Base-by-base conservation (phyloP, 2,797 vertebrate genomes). In the Lutjanus campechanus region DNA sequence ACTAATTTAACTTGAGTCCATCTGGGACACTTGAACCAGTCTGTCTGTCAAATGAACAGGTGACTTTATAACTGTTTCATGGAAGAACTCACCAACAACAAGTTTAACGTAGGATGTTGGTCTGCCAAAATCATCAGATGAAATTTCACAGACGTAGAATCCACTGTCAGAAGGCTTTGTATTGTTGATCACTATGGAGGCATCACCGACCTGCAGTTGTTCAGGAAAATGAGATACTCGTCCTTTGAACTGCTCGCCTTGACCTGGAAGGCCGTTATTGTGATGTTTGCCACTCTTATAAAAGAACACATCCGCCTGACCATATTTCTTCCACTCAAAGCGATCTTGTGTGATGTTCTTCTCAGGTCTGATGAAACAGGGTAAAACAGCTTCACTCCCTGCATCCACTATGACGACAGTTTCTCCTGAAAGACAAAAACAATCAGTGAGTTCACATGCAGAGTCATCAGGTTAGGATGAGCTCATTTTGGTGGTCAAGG, bases 301-400 rank as follows among this genome's bases (percentile, higher is more conserved):
- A 13, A 41, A 0, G 47, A 76, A 81, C 22, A 81, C 79, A 11
- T 71, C 47, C 61, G n/a, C n/a, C 36, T 17, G 1, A 1, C 1
- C 20, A 1, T 80, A 51, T 55, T 69, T 81, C 59, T 15, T 81
- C 78, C 78, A 81, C 44, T 64, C 44, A 53, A 81, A 69, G 1
- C 51, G 12, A 4, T n/a, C 2, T 1, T 0, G 1, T 19, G 15
- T 1, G 0, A 73, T 46, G 50, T 41, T 2, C 16, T 5, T 2
- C 22, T 29, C 5, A 12, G 8, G n/a, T 11, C 29, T 17, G 43
- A 63, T 2, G 43, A 43, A 68, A 56, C 70, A 79, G 3, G 16
- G 11, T 29, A 79, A 43, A 8, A 79, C 1, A 2, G 5, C 77
- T 0, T 73, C 50, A 1, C 5, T 4, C 5, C 10, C 70, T 69